These are phyloP conservation scores for Hylomyscus alleni DNA, from an alignment of 2,797 vertebrate genomes.

Conservation along the genomic window DNA sequence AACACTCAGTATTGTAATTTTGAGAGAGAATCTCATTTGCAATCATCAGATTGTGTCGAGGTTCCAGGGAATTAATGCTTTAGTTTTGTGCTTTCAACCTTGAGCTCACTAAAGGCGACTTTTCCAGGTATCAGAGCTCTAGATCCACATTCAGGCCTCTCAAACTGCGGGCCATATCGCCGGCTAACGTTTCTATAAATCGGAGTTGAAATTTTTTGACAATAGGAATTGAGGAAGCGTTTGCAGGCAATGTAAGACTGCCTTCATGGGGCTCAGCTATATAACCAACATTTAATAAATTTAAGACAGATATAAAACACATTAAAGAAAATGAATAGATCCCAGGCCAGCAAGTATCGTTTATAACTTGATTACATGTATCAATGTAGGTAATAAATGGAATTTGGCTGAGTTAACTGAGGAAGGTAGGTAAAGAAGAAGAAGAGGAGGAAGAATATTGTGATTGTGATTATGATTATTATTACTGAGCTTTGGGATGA, in stretches of 20 bases:
- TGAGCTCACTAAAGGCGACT: not conserved
- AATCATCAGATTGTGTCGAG: not conserved
- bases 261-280: constrained; percentile 20
- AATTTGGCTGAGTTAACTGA: constrained; percentile 30
- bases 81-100: not conserved
- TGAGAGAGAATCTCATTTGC: constrained; percentile 56
- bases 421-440: not conserved
- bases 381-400: constrained; percentile 58
- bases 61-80: constrained; percentile 19
- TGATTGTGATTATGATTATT: not conserved
- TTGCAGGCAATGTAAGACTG: constrained; percentile 8
- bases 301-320: constrained; percentile 30
- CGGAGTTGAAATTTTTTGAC: constrained; percentile 18
- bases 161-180: constrained; percentile 27
- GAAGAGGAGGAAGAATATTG: not conserved
- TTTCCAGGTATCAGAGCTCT: not conserved
- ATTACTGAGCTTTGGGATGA: constrained; percentile 30
- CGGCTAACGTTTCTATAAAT: constrained; percentile 28
- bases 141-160: not conserved
- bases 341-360: constrained; percentile 40
- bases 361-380: constrained; percentile 37
- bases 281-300: constrained; percentile 72
- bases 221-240: not conserved
- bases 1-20: constrained; percentile 11
- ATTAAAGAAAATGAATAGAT: constrained; percentile 59